Evolutionary conservation across 2,888 invertebrate genomes (phyloP), one percentile per base, ranked within the genome.

Genomic region (Gortyna flavago): DNA sequence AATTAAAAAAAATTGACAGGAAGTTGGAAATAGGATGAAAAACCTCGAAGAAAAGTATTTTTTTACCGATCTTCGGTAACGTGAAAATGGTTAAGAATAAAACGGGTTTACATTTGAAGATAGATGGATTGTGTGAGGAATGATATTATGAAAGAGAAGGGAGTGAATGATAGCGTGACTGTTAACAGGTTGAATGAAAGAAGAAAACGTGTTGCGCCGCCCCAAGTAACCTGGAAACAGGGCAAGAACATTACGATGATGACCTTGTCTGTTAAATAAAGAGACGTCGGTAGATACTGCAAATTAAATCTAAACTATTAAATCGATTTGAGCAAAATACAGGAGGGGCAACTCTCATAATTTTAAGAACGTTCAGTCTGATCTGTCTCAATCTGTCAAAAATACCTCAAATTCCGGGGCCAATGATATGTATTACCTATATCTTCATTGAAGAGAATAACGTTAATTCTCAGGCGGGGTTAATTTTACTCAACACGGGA

Each of bases 381-480:
- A n/a, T n/a, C n/a, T n/a, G n/a, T n/a, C n/a, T n/a, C n/a, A n/a
- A n/a, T n/a, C n/a, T n/a, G n/a, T n/a, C n/a, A n/a, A n/a, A n/a
- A n/a, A n/a, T n/a, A n/a, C n/a, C n/a, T n/a, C n/a, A n/a, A n/a
- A n/a, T n/a, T n/a, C n/a, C 68, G 57, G 48, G 66, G 29, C 0
- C 48, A 72, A 48, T 41, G 35, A 51, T 62, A 71, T n/a, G n/a
- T n/a, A n/a, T n/a, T n/a, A n/a, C n/a, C n/a, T n/a, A n/a, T 38
- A n/a, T 67, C 57, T 70, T 68, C 32, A 72, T 35, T 48, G 6
- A n/a, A 11, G 59, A 54, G 61, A 81, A 73, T 70, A 78, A 70
- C 35, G n/a, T 61, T 44, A 75, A 73, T 83, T 72, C 29, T 68
- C 70, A 59, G 54, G 32, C 70, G n/a, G 38, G 75, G 84, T 84